Conservation (phyloP, 2,888 invertebrate genomes). For the Deroplatys truncata region DNA sequence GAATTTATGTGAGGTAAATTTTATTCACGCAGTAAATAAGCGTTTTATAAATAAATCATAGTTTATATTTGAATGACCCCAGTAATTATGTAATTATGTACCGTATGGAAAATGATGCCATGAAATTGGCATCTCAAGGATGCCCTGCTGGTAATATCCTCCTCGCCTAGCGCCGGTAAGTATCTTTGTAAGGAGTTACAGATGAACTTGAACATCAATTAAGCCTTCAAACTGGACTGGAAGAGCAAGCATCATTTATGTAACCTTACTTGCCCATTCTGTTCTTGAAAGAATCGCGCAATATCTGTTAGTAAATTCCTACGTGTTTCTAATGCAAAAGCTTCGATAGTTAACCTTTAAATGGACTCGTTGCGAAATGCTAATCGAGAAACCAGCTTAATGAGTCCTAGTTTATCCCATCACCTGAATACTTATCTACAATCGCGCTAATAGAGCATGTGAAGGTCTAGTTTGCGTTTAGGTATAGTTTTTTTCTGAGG, state of each 20-base stretch:
- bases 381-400: neutral
- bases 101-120: neutral
- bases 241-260: neutral
- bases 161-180: too few relatives aligned
- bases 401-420: too few relatives aligned
- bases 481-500: too few relatives aligned
- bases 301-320: neutral
- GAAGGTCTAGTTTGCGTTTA: too few relatives aligned
- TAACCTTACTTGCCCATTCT: neutral
- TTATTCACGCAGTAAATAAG: neutral
- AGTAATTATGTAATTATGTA: neutral
- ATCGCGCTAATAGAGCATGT: too few relatives aligned
- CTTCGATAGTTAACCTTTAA: neutral
- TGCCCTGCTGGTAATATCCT: neutral
- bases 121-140: neutral
- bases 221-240: neutral
- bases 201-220: neutral
- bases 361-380: neutral
- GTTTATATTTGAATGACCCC: neutral
- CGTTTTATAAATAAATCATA: neutral
- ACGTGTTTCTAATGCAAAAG: neutral
- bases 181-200: neutral
- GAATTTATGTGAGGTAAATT: neutral
- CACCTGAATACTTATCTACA: too few relatives aligned
- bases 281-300: neutral